phyloP scores from a whole-genome alignment of 2,797 vertebrate genomes.

The Pseudochirops corinnae region DNA sequence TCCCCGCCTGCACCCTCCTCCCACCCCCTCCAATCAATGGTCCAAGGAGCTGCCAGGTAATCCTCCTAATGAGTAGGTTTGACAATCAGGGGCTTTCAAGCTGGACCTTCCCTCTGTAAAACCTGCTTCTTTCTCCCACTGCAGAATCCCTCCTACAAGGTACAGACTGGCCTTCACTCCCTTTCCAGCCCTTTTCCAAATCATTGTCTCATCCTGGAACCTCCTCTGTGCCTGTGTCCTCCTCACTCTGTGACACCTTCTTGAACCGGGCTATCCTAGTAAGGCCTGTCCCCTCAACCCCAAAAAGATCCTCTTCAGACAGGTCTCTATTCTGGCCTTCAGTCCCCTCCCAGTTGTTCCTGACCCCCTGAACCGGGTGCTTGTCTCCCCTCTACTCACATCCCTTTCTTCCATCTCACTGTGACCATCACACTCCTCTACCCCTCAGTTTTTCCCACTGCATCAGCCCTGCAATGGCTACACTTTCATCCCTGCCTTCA shows the following conservation, averaged over 20 bases:
- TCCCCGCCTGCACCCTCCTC: too few species aligned
- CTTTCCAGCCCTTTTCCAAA: background rate
- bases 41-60: too few species aligned
- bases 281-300: background rate
- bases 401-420: background rate
- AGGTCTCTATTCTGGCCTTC: background rate
- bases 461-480: background rate
- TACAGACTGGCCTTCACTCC: background rate
- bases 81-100: background rate
- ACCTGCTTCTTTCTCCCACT: background rate
- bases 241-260: background rate
- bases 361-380: background rate
- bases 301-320: accelerated
- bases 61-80: too few species aligned
- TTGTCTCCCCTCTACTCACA: background rate
- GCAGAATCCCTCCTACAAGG: background rate
- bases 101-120: background rate
- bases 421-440: background rate
- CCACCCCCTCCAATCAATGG: too few species aligned
- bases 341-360: background rate
- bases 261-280: background rate
- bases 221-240: background rate
- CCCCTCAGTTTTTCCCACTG: background rate
- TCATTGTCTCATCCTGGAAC: background rate
- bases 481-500: background rate